Evolutionary conservation across 2,888 invertebrate species (phyloP).

Genomic region (Zonitis immaculata): DNA sequence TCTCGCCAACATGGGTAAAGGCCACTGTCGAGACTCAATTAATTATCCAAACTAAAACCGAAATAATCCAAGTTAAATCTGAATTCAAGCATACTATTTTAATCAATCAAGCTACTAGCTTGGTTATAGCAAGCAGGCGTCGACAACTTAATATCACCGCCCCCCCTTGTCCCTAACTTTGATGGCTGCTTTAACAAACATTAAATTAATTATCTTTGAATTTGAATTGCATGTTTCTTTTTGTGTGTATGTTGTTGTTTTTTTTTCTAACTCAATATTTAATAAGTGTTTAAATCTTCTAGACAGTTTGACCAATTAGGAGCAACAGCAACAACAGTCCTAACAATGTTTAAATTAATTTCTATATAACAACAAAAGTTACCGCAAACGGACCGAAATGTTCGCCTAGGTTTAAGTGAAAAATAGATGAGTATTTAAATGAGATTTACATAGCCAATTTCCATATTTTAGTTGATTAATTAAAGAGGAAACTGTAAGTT

Average conservation of each 20-base stretch:
- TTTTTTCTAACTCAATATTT: too few species aligned
- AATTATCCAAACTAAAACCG: conserved; percentile 9
- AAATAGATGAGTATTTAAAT: conserved; percentile 34
- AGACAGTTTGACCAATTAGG: conserved; percentile 28
- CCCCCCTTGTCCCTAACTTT: conserved; percentile 4
- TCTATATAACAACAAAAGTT: too few species aligned
- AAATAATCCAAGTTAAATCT: conserved; percentile 17
- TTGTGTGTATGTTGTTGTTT: too few species aligned
- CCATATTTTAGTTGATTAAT: conserved; percentile 35
- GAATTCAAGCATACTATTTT: conserved; percentile 13
- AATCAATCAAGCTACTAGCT: conserved; percentile 18
- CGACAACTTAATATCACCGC: conserved; percentile 18
- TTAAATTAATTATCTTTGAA: conserved; percentile 18
- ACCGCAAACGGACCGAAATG: conserved; percentile 26
- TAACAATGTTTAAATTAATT: conserved; percentile 27
- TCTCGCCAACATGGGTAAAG: neutral
- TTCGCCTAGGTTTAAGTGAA: conserved; percentile 25
- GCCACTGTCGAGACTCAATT: conserved; percentile 4
- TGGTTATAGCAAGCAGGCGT: conserved; percentile 15
- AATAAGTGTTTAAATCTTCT: too few species aligned
- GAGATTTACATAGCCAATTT: conserved; percentile 41
- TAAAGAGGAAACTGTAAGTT: conserved; percentile 38
- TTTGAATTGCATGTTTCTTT: too few species aligned
- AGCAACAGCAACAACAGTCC: too few species aligned
- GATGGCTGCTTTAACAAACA: conserved; percentile 16